Conservation (phyloP, 92 coral and sea anemone species). For the Parazoanthus atlanticus region DNA sequence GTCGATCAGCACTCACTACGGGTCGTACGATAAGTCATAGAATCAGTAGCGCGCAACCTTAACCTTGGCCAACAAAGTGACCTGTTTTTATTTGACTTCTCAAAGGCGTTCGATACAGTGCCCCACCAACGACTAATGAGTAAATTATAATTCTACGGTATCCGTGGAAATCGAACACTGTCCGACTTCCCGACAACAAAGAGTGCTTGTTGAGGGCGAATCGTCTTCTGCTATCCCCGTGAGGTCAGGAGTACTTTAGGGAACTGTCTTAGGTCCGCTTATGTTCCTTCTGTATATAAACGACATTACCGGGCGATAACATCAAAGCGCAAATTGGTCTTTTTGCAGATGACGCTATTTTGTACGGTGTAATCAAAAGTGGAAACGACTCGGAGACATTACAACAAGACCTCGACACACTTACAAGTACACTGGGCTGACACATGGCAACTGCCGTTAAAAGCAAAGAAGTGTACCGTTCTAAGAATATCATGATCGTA, state of each 20-base stretch:
- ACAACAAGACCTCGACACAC: slow-evolving; percentile 10
- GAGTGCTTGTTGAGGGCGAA: slow-evolving; percentile 8
- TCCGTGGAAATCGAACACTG: slow-evolving; percentile 18
- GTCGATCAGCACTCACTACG: too few species aligned
- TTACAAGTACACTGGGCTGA: neutral
- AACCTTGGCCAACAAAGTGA: slow-evolving; percentile 28
- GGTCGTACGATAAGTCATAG: too few species aligned
- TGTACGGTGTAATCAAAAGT: neutral
- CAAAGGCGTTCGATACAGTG: neutral
- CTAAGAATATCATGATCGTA: slow-evolving; percentile 29
- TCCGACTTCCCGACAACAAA: slow-evolving; percentile 10
- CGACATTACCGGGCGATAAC: slow-evolving; percentile 4
- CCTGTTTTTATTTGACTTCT: slow-evolving; percentile 10
- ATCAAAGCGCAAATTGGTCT: slow-evolving; percentile 20
- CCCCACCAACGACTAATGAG: neutral
- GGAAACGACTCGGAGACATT: neutral
- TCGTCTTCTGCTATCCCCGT: neutral
- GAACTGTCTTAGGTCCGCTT: neutral
- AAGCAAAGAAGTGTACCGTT: slow-evolving; percentile 32
- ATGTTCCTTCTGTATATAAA: slow-evolving; percentile 12
- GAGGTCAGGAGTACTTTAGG: neutral
- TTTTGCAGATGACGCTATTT: slow-evolving; percentile 6
- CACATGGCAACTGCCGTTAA: slow-evolving; percentile 5
- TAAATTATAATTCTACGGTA: slow-evolving; percentile 8
- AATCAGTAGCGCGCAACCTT: slow-evolving; percentile 4